Percentiles rank a stretch among this genome's conserved stretches.
Evolutionary conservation across 2,888 invertebrate genomes (phyloP).

Genomic region (Ophion ventricosus): DNA sequence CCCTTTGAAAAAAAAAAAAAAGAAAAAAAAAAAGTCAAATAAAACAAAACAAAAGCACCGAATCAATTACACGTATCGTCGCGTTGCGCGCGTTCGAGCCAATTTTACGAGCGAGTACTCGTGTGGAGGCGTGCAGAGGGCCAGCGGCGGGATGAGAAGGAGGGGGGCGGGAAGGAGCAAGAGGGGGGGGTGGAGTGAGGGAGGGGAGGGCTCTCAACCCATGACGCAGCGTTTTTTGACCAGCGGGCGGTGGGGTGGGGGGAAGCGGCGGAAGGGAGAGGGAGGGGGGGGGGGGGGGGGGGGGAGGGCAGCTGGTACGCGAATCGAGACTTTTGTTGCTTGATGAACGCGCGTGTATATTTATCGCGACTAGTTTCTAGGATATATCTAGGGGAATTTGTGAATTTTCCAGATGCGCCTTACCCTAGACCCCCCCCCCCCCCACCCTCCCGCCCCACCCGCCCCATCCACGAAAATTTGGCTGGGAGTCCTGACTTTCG

Average conservation of each 20-base stretch:
- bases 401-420: background rate
- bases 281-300: slow-evolving; percentile 11
- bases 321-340: slow-evolving; percentile 30
- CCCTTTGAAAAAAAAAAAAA: too few species aligned
- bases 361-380: background rate
- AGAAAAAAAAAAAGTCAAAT: too few species aligned
- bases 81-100: slow-evolving; percentile 14
- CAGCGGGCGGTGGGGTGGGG: background rate
- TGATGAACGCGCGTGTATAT: slow-evolving; percentile 33
- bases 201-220: slow-evolving; percentile 38
- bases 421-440: background rate
- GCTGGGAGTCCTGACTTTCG: background rate
- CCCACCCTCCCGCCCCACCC: too few species aligned
- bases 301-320: background rate
- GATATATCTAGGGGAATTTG: background rate
- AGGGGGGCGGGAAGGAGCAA: too few species aligned
- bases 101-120: background rate
- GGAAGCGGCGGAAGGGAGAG: background rate
- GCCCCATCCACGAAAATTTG: background rate
- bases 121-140: too few species aligned
- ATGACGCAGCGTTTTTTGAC: slow-evolving; percentile 53
- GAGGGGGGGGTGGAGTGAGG: background rate
- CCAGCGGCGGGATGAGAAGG: too few species aligned
- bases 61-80: background rate
- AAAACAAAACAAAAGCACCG: background rate